Conservation (phyloP, 2,888 invertebrate genomes). For the Unio delphinus region DNA sequence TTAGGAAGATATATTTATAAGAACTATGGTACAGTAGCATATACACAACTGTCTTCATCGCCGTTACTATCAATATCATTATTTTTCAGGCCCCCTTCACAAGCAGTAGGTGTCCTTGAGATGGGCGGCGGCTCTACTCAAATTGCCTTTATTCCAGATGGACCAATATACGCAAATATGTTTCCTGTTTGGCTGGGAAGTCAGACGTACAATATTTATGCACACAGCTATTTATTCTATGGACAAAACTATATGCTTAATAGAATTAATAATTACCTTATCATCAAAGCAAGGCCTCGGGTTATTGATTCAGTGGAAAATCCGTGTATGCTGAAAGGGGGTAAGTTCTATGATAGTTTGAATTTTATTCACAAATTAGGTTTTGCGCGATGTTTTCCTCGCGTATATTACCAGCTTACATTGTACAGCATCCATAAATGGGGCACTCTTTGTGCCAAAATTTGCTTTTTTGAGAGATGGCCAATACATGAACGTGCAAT, state of each 20-base stretch:
- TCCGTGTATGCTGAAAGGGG: constrained; percentile 63
- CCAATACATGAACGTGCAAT: no score
- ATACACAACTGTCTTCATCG: not conserved
- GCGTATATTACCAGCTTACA: no score
- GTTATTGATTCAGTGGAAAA: constrained; percentile 29
- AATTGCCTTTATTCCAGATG: constrained; percentile 71
- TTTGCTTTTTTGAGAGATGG: no score
- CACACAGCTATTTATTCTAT: constrained; percentile 67
- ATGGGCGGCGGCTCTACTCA: constrained; percentile 75
- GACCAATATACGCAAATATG: constrained; percentile 63
- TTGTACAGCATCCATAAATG: no score
- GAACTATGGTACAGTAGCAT: no score
- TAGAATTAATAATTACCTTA: constrained; percentile 42
- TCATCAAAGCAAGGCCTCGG: constrained; percentile 1
- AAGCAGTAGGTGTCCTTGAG: constrained; percentile 73
- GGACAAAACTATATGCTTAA: constrained; percentile 58
- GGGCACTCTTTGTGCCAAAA: no score
- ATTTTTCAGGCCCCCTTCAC: constrained; percentile 31
- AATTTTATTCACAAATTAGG: not conserved
- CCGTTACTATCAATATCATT: not conserved
- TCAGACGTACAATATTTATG: constrained; percentile 63
- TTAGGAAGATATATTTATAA: no score
- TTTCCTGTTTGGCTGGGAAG: constrained; percentile 62
- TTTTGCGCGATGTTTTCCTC: constrained; percentile 12
- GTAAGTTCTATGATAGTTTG: constrained; percentile 23